These are phyloP conservation scores for Phrynocephalus guinanensis DNA, from an alignment of 2,797 vertebrate species.

Conservation along the genomic window DNA sequence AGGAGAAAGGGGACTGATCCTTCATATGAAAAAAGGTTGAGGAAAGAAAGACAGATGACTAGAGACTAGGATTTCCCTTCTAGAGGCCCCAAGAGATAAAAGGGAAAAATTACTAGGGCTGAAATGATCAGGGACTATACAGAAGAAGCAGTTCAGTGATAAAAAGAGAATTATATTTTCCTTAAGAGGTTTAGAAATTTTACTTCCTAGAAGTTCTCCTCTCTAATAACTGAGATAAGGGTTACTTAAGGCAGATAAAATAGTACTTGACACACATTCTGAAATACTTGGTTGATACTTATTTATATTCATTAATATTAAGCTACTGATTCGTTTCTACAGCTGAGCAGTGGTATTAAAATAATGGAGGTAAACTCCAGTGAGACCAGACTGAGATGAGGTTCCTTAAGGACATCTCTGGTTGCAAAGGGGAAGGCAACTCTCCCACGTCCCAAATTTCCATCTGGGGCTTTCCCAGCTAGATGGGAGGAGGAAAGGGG, in stretches of 20 bases:
- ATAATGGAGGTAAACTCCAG: background rate
- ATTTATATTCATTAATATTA: background rate
- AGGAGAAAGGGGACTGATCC: background rate
- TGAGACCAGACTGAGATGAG: background rate
- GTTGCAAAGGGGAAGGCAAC: background rate
- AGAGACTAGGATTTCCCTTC: background rate
- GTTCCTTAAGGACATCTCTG: background rate
- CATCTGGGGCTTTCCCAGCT: background rate
- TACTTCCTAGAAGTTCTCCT: background rate
- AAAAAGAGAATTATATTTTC: background rate
- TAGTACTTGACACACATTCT: background rate
- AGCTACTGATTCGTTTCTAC: background rate
- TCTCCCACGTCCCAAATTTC: background rate
- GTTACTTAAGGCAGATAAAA: constrained; percentile 4
- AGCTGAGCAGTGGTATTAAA: background rate
- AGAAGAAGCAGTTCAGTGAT: background rate
- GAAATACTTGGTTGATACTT: background rate
- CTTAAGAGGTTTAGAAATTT: background rate
- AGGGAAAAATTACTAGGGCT: background rate
- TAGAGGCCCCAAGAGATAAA: background rate
- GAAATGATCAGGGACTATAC: background rate
- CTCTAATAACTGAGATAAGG: background rate
- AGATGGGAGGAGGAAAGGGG: constrained; percentile 19
- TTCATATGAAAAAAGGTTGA: background rate
- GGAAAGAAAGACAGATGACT: background rate